A percentile compares a stretch with the other conserved stretches of the same genome.
These are phyloP conservation scores for Caracal caracal DNA, from an alignment of 2,113 vertebrate genomes.

Conservation along the genomic window DNA sequence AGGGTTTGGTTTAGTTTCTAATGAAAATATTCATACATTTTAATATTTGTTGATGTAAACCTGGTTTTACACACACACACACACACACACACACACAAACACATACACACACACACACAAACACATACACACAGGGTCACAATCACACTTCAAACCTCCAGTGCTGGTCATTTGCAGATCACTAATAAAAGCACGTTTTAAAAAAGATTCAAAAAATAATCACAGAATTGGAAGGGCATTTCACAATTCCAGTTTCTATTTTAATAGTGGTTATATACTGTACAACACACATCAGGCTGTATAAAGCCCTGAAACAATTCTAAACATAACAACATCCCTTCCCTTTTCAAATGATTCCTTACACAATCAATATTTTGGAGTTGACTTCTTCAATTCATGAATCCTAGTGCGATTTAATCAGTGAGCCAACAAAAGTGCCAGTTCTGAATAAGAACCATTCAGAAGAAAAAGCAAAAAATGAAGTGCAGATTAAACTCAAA, in stretches of 20 bases:
- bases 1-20: background rate
- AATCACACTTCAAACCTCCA: background rate
- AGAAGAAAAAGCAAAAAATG: slow-evolving; percentile 15
- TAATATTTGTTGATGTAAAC: background rate
- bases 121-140: no score
- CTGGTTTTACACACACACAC: background rate
- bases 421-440: background rate
- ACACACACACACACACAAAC: background rate
- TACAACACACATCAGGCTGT: background rate
- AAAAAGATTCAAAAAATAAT: slow-evolving; percentile 16
- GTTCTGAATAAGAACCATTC: background rate
- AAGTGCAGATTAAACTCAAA: slow-evolving; percentile 13
- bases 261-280: background rate
- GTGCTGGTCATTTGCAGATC: background rate
- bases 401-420: background rate
- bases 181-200: slow-evolving; percentile 11
- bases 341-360: slow-evolving; percentile 10
- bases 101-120: background rate
- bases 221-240: slow-evolving; percentile 26
- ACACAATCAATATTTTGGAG: slow-evolving; percentile 21
- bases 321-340: background rate
- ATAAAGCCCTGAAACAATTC: slow-evolving; percentile 36
- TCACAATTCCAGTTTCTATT: background rate
- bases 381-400: slow-evolving; percentile 30
- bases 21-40: slow-evolving; percentile 9